These are phyloP conservation scores for Athalia circularis DNA, from an alignment of 2,888 invertebrate species.

Conservation along the genomic window DNA sequence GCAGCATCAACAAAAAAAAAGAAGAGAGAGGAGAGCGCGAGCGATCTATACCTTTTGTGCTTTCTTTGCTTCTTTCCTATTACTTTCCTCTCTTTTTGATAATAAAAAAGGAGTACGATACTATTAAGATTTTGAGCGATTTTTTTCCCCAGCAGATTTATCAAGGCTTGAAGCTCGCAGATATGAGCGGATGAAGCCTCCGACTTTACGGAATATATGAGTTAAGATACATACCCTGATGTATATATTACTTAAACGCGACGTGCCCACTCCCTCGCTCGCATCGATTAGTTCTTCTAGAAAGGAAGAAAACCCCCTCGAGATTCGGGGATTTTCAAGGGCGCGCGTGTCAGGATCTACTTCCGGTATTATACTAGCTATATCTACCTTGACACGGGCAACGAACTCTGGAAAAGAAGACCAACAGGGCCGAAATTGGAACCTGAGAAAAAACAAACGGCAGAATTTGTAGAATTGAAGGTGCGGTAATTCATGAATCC, in stretches of 20 bases:
- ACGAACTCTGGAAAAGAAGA: too few species aligned
- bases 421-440: not conserved
- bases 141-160: not conserved
- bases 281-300: slow-evolving; percentile 11
- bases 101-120: not conserved
- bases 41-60: slow-evolving; percentile 10
- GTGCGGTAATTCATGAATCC: too few species aligned
- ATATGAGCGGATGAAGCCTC: not conserved
- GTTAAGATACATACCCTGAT: too few species aligned
- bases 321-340: slow-evolving; percentile 13
- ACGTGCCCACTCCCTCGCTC: not conserved
- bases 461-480: not conserved
- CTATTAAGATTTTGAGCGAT: slow-evolving; percentile 1
- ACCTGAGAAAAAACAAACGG: not conserved
- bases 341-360: not conserved
- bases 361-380: not conserved
- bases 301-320: not conserved
- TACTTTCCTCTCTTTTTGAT: slow-evolving; percentile 8
- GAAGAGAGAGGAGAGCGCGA: not conserved
- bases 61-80: not conserved
- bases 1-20: not conserved
- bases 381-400: too few species aligned
- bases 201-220: too few species aligned
- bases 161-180: not conserved
- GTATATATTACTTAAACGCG: too few species aligned